These are phyloP conservation scores for Lates calcarifer DNA, from an alignment of 2,113 vertebrate genomes.

Conservation along the genomic window DNA sequence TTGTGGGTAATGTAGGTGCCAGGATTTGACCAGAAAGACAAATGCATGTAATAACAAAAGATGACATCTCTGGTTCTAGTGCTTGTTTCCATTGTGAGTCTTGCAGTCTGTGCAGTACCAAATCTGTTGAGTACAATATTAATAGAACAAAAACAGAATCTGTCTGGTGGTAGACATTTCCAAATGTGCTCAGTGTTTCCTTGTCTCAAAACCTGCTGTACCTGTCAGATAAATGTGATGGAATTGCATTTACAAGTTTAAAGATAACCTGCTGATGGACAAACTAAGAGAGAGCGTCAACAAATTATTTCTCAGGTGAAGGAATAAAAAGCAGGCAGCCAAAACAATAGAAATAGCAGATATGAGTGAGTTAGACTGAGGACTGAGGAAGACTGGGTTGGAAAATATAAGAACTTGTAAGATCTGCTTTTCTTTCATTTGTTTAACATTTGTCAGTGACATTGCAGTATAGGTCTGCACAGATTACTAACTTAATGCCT, in stretches of 20 bases:
- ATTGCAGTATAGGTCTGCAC: neutral
- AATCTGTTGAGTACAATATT: neutral
- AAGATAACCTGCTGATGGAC: neutral
- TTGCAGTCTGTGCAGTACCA: too few species aligned
- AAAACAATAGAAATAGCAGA: neutral
- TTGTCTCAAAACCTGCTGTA: neutral
- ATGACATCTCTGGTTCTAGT: neutral
- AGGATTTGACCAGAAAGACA: neutral
- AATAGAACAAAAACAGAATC: neutral
- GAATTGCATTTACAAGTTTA: slow-evolving; percentile 21
- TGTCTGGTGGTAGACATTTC: neutral
- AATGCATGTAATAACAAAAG: neutral
- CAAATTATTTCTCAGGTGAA: neutral
- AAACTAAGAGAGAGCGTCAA: neutral
- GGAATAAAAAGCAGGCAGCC: neutral
- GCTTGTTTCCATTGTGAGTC: too few species aligned
- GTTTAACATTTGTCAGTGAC: too few species aligned
- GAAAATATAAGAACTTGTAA: too few species aligned
- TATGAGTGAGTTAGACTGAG: too few species aligned
- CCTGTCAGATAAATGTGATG: slow-evolving; percentile 1
- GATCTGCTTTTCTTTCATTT: too few species aligned
- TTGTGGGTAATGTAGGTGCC: neutral
- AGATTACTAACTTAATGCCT: neutral
- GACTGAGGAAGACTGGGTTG: neutral
- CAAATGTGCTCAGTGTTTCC: neutral